Base-by-base conservation (phyloP, 2,888 invertebrate genomes). In the Metacarcinus magister region DNA sequence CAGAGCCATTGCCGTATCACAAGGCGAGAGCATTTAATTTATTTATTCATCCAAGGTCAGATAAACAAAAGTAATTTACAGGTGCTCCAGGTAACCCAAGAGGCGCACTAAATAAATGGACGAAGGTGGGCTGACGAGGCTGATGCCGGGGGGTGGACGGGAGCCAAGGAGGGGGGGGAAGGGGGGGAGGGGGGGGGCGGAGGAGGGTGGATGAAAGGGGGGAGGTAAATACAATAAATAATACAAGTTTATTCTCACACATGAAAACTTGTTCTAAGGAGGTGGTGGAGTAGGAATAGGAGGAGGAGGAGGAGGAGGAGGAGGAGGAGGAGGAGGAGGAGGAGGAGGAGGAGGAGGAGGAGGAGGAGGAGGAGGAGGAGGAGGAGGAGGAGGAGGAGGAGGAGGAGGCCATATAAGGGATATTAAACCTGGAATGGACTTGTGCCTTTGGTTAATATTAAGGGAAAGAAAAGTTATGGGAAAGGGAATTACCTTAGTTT, bases 241-340 rank as follows among this genome's bases (percentile, higher is more conserved):
- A 82, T 82, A 32, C 82, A 82, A 82, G 82, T 82, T 82, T 82
- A 82, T 82, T 82, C 32, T 13, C 82, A 7, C 82, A 8, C 82
- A 32, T 32, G 82, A 82, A 82, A 82, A 82, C 82, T 82, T 82
- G 82, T 82, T 82, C 82, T 82, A 13, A 82, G 82, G 82, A 32
- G 32, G 82, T 10, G 82, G 82, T 32, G 32, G 67, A 67, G 67
- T 8, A 67, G 67, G 67, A 67, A 7, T 8, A 67, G 67, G 67
- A 13, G 19, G 67, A 67, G 67, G 67, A 67, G 3, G 19, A 7
- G 19, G 3, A 67, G 19, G 23, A 67, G 19, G 3, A 67, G 67
- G 3, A 19, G 23, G 23, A 67, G 67, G 67, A 67, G 19, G 23
- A 67, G 19, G 19, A 67, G 3, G 19, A 67, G 3, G 67, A 67